Conservation (phyloP, 2,797 vertebrate species). For the Neomorphus geoffroyi region DNA sequence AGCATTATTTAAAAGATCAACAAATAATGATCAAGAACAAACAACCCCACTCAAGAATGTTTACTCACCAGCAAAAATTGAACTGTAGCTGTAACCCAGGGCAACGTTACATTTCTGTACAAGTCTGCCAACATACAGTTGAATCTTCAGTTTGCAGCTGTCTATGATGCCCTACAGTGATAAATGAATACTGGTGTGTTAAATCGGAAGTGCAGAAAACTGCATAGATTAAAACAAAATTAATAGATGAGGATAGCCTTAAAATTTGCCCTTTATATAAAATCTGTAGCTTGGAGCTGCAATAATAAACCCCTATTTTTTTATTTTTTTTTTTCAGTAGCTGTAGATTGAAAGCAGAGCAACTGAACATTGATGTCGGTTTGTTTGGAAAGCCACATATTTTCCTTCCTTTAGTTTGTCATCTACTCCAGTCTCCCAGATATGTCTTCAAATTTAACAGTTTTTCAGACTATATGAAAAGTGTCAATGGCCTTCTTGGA, state of each 20-base stretch:
- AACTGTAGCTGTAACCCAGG: conserved; percentile 57
- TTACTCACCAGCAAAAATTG: conserved; percentile 74
- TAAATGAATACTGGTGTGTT: conserved; percentile 70
- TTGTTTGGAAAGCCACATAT: not conserved
- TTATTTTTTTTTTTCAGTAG: not conserved
- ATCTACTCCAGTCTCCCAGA: not conserved
- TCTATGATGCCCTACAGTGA: conserved; percentile 62
- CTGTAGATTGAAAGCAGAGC: not conserved
- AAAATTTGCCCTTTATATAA: conserved; percentile 24
- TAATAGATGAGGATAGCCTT: conserved; percentile 46
- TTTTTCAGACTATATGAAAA: not conserved
- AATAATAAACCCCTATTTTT: not conserved
- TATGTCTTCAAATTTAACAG: not conserved
- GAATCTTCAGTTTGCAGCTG: conserved; percentile 68
- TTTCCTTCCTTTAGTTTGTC: not conserved
- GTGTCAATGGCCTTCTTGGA: not conserved
- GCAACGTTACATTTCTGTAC: conserved; percentile 54
- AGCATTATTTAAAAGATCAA: conserved; percentile 30
- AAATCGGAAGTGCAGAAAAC: conserved; percentile 70
- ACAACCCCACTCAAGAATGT: conserved; percentile 38
- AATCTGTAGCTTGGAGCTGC: conserved; percentile 1
- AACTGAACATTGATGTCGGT: not conserved
- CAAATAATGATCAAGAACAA: conserved; percentile 51
- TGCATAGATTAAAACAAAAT: conserved; percentile 57
- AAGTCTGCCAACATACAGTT: conserved; percentile 59